These are phyloP conservation scores for Polia nebulosa DNA, from an alignment of 2,888 invertebrate species.

Conservation along the genomic window DNA sequence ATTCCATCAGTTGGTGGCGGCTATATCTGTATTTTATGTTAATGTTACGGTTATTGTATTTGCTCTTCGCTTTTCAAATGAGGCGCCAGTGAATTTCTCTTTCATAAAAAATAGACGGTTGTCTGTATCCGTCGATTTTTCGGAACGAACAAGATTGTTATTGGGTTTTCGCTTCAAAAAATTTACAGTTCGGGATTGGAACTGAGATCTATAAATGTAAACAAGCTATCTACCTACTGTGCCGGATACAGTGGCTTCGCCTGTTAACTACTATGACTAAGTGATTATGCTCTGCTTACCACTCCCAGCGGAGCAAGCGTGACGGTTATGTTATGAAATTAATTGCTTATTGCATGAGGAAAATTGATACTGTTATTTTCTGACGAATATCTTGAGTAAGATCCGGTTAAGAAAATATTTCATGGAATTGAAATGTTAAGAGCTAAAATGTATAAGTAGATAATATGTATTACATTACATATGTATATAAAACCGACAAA, in stretches of 20 bases:
- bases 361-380: slow-evolving; percentile 45
- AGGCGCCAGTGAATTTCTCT: slow-evolving; percentile 37
- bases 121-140: neutral
- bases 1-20: slow-evolving; percentile 39
- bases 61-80: slow-evolving; percentile 39
- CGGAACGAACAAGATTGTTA: no score
- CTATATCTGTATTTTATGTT: slow-evolving; percentile 42
- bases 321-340: slow-evolving; percentile 47
- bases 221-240: neutral
- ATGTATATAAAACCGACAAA: slow-evolving; percentile 1
- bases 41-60: slow-evolving; percentile 49
- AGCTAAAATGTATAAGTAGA: neutral
- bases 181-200: slow-evolving; percentile 1
- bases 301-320: slow-evolving; percentile 6
- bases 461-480: neutral
- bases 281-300: slow-evolving; percentile 24
- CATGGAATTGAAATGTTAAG: slow-evolving; percentile 21
- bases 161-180: slow-evolving; percentile 1
- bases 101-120: slow-evolving; percentile 9
- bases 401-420: slow-evolving; percentile 40
- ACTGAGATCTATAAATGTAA: slow-evolving; percentile 4
- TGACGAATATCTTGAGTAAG: slow-evolving; percentile 40
- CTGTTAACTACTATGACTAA: neutral
- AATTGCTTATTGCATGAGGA: slow-evolving; percentile 46
- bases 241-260: neutral